Evolutionary conservation across 2,888 invertebrate genomes (phyloP).

Genomic region (Seira ritae): DNA sequence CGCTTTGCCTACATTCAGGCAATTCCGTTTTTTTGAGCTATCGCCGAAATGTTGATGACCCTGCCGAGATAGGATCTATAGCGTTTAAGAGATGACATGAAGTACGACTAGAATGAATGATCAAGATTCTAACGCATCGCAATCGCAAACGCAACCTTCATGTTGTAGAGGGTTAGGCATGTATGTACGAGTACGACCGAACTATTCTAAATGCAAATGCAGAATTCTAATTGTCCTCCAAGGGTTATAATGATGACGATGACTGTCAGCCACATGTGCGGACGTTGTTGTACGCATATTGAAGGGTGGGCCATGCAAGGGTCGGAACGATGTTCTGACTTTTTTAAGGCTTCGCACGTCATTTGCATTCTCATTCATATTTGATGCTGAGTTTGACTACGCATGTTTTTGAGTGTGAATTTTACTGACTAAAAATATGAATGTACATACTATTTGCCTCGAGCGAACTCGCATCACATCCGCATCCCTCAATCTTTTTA

Average conservation of each 20-base stretch:
- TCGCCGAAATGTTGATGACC: conserved; percentile 22
- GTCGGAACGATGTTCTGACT: not conserved
- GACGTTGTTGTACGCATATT: not conserved
- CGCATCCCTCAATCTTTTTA: not conserved
- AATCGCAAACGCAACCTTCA: not conserved
- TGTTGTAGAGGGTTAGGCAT: not conserved
- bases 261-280: not conserved
- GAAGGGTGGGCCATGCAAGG: not conserved
- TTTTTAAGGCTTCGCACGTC: conserved; percentile 12
- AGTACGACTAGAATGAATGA: not conserved
- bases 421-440: not conserved
- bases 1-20: not conserved
- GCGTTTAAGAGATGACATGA: not conserved
- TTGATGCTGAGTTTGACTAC: conserved; percentile 1
- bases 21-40: not conserved
- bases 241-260: conserved; percentile 21
- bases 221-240: conserved; percentile 30
- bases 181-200: too few relatives aligned
- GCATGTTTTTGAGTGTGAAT: not conserved
- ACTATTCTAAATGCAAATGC: conserved; percentile 37
- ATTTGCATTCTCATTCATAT: conserved; percentile 56
- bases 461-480: conserved; percentile 22
- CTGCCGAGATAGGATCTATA: conserved; percentile 21
- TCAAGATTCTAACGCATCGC: not conserved
- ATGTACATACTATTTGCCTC: conserved; percentile 26